Percentiles rank a stretch among this genome's conserved stretches.
These are phyloP conservation scores for Acromyrmex heyeri DNA, from an alignment of 1,140 invertebrate genomes.

Conservation along the genomic window DNA sequence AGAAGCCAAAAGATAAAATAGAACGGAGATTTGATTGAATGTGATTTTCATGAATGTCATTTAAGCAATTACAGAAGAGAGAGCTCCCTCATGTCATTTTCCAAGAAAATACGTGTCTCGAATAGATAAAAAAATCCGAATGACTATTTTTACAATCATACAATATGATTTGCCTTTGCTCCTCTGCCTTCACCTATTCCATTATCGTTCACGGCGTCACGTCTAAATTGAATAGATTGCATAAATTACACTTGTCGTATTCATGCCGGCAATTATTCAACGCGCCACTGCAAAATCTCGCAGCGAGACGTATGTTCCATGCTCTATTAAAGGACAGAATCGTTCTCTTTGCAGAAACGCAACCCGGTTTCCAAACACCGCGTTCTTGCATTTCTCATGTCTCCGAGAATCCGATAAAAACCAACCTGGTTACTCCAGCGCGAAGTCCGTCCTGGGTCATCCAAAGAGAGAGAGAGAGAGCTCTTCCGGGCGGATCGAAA, in stretches of 20 bases:
- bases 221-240: constrained; percentile 38
- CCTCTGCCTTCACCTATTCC: not conserved
- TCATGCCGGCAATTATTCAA: constrained; percentile 38
- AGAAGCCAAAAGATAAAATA: not conserved
- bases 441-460: constrained; percentile 52
- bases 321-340: constrained; percentile 11
- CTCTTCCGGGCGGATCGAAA: constrained; percentile 42
- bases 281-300: constrained; percentile 1
- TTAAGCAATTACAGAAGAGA: not conserved
- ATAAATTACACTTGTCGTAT: constrained; percentile 43
- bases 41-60: not conserved
- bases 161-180: not conserved
- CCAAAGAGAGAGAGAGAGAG: constrained; percentile 6
- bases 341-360: not conserved
- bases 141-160: not conserved
- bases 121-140: not conserved
- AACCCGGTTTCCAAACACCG: not conserved
- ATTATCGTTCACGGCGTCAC: not conserved
- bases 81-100: not conserved
- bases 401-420: constrained; percentile 33
- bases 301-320: not conserved
- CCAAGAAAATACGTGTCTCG: not conserved
- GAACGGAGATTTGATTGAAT: not conserved
- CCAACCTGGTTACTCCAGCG: constrained; percentile 48
- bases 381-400: not conserved